Evolutionary conservation across 2,113 vertebrate genomes (phyloP), one percentile per base, ranked within the genome.

Genomic region (Brachirus orientalis): DNA sequence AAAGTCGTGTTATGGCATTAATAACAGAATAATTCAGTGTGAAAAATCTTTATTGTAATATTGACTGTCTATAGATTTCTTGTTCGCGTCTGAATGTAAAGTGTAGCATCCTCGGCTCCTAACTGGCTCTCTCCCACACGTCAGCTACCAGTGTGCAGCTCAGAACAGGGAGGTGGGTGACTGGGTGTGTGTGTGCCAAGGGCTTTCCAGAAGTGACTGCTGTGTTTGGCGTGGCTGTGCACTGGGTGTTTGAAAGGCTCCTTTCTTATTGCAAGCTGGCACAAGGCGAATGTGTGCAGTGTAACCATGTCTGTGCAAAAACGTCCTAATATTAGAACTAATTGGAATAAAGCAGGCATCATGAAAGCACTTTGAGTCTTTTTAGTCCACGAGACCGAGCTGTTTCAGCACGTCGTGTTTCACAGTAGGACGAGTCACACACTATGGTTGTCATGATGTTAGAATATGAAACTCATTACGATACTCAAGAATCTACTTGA

Each of bases 141-240:
- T 35, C 44, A 41, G 28, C 67, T 64, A 40, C 13, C 77, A 55
- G 69, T 69, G 28, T 48, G 69, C 70, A 44, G 63, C 69, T 81
- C 47, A 57, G 60, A 78, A 64, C 65, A 54, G 80, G 75, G 72
- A 73, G 67, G 74, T 69, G 80, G 28, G 28, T 28, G 28, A 28
- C 28, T 28, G 28, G 28, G 28, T 28, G 2, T 28, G 28, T 28
- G 69, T 69, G 69, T 73, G 89, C 91, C 90, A 92, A 84, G 83
- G 67, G 86, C 80, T 93, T 94, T 91, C 91, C 92, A 92, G 90
- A 93, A 93, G 83, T 88, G 79, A 82, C 86, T 93, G 90, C 91
- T 94, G 88, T 86, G 86, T 80, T 93, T 93, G 93, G 92, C 91
- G 55, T 63, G 62, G 61, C 72, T 47, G 66, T 28, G 45, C 18